These are phyloP conservation scores for Drosophila erecta DNA, from an alignment of 1,140 invertebrate genomes.

Conservation along the genomic window DNA sequence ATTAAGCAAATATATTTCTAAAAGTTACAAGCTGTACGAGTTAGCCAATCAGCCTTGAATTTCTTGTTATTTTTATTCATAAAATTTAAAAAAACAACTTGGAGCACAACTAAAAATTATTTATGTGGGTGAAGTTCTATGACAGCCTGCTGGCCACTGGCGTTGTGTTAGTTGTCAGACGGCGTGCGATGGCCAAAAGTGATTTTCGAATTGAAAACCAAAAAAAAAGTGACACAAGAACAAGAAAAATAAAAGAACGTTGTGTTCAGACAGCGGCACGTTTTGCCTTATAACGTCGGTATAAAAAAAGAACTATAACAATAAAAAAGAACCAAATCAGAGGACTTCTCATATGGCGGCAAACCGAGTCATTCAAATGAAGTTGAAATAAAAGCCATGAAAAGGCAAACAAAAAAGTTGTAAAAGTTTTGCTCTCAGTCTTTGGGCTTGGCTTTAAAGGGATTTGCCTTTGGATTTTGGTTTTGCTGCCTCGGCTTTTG, in stretches of 20 bases:
- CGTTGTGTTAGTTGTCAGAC: constrained; percentile 47
- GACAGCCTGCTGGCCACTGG: constrained; percentile 43
- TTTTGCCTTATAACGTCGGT: constrained; percentile 40
- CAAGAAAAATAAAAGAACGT: constrained; percentile 20
- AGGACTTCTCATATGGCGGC: constrained; percentile 28
- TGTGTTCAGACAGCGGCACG: constrained; percentile 43
- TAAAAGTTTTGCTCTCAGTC: constrained; percentile 30
- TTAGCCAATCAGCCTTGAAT: constrained; percentile 10
- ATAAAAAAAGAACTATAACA: constrained; percentile 11
- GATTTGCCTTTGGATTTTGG: constrained; percentile 32
- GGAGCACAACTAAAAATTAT: constrained; percentile 27
- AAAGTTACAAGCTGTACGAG: constrained; percentile 8
- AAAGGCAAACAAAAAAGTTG: constrained; percentile 25
- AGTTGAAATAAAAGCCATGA: constrained; percentile 38
- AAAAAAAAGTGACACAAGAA: constrained; percentile 14
- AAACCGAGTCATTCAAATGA: constrained; percentile 45
- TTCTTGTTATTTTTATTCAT: neutral
- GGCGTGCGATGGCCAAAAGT: constrained; percentile 48
- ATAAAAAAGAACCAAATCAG: constrained; percentile 29
- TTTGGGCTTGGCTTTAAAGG: constrained; percentile 50
- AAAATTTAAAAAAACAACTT: constrained; percentile 2
- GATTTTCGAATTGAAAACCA: constrained; percentile 52
- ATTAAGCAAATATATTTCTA: neutral
- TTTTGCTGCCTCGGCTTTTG: constrained; percentile 27
- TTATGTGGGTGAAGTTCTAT: constrained; percentile 75